These are phyloP conservation scores for Agrilus cyanescens DNA, from an alignment of 2,888 invertebrate genomes.

Conservation along the genomic window DNA sequence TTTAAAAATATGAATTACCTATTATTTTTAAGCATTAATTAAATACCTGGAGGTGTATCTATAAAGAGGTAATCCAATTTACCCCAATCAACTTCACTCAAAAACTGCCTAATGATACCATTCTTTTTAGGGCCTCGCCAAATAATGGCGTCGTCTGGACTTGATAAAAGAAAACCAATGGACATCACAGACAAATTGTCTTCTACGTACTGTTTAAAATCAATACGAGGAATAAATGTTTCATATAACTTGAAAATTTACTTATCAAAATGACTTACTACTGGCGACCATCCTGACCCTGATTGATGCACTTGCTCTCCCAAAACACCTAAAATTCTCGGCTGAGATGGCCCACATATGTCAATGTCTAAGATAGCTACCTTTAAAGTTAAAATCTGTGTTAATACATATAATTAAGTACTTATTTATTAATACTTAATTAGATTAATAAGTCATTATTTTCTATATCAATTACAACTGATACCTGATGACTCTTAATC, in stretches of 20 bases:
- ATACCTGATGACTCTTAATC: neutral
- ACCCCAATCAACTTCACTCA: conserved; percentile 94
- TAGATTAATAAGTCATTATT: neutral
- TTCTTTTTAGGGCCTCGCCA: conserved; percentile 99
- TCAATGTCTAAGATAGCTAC: conserved; percentile 94
- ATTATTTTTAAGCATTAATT: too few relatives aligned
- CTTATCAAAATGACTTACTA: conserved; percentile 46
- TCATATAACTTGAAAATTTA: conserved; percentile 1
- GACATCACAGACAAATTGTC: conserved; percentile 97
- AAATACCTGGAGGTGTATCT: conserved; percentile 82
- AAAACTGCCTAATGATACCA: conserved; percentile 89
- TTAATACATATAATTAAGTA: conserved; percentile 1
- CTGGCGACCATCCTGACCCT: conserved; percentile 94
- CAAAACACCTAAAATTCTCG: conserved; percentile 81
- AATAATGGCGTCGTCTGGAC: conserved; percentile 91
- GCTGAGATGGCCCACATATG: conserved; percentile 97
- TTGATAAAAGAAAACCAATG: conserved; percentile 80
- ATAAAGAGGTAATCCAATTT: conserved; percentile 77
- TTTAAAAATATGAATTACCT: too few relatives aligned
- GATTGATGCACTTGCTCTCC: conserved; percentile 93
- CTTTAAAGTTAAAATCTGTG: conserved; percentile 35
- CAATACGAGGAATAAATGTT: conserved; percentile 10
- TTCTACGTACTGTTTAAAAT: conserved; percentile 59
- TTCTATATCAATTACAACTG: neutral
- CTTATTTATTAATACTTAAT: neutral